Evolutionary conservation across 1,140 invertebrate species (phyloP), one percentile per base, ranked within the genome.

Genomic region (Drosophila busckii): DNA sequence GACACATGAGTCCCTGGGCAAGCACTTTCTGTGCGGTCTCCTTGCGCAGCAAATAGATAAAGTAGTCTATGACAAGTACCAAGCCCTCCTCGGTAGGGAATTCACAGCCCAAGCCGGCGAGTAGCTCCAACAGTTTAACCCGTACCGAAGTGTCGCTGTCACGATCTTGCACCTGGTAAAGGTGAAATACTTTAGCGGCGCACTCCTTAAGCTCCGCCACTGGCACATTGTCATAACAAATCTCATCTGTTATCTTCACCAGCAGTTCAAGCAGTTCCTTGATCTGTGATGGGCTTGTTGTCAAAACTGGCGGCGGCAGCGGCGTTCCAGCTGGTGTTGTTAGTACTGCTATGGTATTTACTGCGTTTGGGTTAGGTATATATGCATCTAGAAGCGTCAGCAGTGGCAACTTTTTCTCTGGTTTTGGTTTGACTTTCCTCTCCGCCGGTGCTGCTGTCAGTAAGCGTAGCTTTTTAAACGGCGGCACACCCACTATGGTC

Each of bases 1-100:
- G 41, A 52, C 80, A 85, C 56, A 83, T 68, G 44, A 86, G 76
- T 20, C 75, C 83, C 49, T 87, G 75, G 25, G 78, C 85, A 7
- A 84, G 91, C 31, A 95, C 95, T 88, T 95, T 94, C 68, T 95
- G 93, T 0, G 94, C 96, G 48, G 91, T 91, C 89, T 96, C 94
- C 70, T 92, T 92, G 85, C 93, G 93, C 40, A 94, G 76, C 32
- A 96, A 88, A 46, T 90, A 89, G 15, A 94, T 90, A 6, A 93
- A 93, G 88, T 95, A 93, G 64, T 94, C 94, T 1, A 86, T 78
- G 10, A 86, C 54, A 0, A 84, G 32, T 3, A 56, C 67, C 3
- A 82, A 35, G 7, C 46, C 48, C 35, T 70, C 60, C 32, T 86
- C 84, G 1, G 65, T 63, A 3, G 44, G 34, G 22, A 60, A 58